Conservation (phyloP, 1,140 invertebrate genomes). For the Aphidius ervi region DNA sequence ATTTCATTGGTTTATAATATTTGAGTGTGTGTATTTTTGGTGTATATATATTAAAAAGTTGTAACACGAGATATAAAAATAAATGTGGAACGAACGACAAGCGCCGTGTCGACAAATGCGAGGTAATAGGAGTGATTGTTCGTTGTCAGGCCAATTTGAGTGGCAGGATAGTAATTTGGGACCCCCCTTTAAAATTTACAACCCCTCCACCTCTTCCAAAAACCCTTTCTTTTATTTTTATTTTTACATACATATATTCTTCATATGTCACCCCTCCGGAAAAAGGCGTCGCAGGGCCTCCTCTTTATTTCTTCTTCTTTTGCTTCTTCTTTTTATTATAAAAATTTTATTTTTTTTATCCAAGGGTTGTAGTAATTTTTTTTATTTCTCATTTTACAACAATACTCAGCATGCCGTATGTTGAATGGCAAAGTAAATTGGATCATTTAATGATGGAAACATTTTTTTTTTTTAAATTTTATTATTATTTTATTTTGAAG, state of each 20-base stretch:
- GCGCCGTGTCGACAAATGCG: constrained; percentile 46
- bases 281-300: constrained; percentile 23
- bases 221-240: constrained; percentile 11
- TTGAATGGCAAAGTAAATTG: too few relatives aligned
- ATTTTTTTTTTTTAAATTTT: too few relatives aligned
- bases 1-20: too few relatives aligned
- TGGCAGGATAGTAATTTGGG: constrained; percentile 48
- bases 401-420: too few relatives aligned
- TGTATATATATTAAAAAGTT: constrained; percentile 27
- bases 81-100: constrained; percentile 18
- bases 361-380: too few relatives aligned
- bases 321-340: constrained; percentile 7
- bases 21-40: neutral
- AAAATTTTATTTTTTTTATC: too few relatives aligned
- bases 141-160: constrained; percentile 52
- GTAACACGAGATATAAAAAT: constrained; percentile 32
- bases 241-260: neutral
- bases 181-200: neutral
- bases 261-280: constrained; percentile 23
- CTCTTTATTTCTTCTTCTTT: constrained; percentile 14
- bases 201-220: neutral
- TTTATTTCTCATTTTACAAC: too few relatives aligned
- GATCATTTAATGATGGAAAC: too few relatives aligned
- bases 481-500: too few relatives aligned
- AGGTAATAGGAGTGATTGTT: constrained; percentile 53